Conservation (phyloP, 1,140 invertebrate genomes). For the Chrysomallon squamiferum region DNA sequence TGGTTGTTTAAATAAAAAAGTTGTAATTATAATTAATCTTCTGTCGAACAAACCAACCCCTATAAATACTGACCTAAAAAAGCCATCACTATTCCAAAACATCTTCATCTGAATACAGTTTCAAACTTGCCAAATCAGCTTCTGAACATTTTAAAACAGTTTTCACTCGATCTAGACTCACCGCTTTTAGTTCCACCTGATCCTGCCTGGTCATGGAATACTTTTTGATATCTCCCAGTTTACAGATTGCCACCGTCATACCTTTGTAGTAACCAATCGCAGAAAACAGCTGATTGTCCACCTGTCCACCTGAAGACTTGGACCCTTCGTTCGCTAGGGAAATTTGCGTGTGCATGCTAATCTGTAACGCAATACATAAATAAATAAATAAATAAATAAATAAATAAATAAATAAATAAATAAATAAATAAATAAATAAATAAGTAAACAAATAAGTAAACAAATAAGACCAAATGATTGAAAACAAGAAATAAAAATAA, state of each 20-base stretch:
- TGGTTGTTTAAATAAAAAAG: too few species aligned
- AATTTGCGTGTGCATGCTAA: conserved; percentile 5
- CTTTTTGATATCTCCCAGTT: conserved; percentile 72
- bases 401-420: background rate
- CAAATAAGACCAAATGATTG: background rate
- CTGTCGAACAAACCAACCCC: too few species aligned
- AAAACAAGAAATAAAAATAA: background rate
- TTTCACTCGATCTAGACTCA: too few species aligned
- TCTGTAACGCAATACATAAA: background rate
- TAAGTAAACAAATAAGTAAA: background rate
- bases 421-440: background rate
- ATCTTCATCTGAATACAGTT: too few species aligned
- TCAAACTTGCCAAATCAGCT: background rate
- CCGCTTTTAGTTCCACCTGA: conserved; percentile 85
- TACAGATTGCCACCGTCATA: conserved; percentile 74
- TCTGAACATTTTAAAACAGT: too few species aligned
- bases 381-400: background rate
- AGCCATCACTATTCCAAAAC: too few species aligned
- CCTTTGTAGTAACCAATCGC: conserved; percentile 37
- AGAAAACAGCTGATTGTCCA: conserved; percentile 30
- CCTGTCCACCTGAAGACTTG: background rate
- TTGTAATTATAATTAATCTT: too few species aligned
- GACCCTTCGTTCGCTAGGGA: background rate
- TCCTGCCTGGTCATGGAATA: conserved; percentile 77
- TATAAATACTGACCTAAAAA: too few species aligned